Evolutionary conservation across 2,797 vertebrate genomes (phyloP), one percentile per base, ranked within the genome.

Genomic region (Anabacerthia variegaticeps): DNA sequence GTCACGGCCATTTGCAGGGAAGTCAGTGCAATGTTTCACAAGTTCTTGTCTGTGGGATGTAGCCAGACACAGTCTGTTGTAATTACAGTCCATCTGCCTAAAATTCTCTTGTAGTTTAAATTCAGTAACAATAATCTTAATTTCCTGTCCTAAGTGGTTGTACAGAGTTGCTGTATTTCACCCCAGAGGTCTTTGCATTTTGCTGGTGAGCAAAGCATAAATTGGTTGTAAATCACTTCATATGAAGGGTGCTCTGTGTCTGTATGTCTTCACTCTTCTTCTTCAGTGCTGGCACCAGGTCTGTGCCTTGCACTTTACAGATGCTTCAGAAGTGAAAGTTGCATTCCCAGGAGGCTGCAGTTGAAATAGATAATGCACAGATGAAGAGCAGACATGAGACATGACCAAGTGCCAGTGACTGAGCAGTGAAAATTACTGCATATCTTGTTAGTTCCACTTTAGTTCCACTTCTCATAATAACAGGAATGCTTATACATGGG

Each of bases 51-150:
- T 90, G 52, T 71, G 58, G 37, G 58, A 82, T 77, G 52, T 30
- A 95, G 89, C 83, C 92, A 96, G 80, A 82, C 24, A 2, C 74
- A 79, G 67, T 94, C 88, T 87, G 6, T 46, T 82, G 59, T 74
- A 97, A 95, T 97, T 93, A 86, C 34, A 79, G 71, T 58, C 83
- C 48, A 5, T 88, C 67, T 96, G 54, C 85, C 80, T 94, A 77
- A 95, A 96, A 92, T 92, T 95, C 71, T 91, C 54, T 32, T 88
- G 81, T 49, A 92, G 61, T 75, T 91, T 85, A 91, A 96, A 93
- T 83, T 93, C 71, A 51, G 34, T 62, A 74, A 88, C 68, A 87
- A 9, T 93, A 88, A 79, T 92, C 80, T 92, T 95, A 81, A 95
- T 96, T 96, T 95, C 66, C 66, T 89, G 73, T 62, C 80, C 67